Evolutionary conservation across 2,888 invertebrate species (phyloP).

Genomic region (Candidula unifasciata): DNA sequence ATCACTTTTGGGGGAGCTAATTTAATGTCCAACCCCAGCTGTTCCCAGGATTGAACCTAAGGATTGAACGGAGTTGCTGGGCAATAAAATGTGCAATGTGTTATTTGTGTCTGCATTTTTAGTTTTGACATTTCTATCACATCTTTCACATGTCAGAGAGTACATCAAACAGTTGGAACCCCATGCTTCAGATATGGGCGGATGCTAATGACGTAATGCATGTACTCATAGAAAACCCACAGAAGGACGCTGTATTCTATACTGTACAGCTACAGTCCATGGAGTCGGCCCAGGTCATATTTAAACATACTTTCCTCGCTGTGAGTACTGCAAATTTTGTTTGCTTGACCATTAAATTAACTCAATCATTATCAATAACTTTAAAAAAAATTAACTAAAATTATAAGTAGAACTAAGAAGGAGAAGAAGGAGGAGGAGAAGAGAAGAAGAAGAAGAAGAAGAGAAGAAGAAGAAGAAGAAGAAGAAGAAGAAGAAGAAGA

Average conservation of each 20-base stretch:
- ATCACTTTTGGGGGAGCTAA: no score
- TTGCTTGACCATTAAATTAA: no score
- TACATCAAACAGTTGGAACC: not conserved
- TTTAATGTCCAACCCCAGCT: no score
- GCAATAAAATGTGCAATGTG: no score
- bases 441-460: no score
- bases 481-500: no score
- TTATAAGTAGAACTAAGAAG: not conserved
- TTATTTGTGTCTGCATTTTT: no score
- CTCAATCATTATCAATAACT: no score
- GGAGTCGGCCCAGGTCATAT: not conserved
- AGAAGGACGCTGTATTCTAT: not conserved
- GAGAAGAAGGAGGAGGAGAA: not conserved
- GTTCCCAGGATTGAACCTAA: no score
- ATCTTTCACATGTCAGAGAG: not conserved
- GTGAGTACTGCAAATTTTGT: not conserved
- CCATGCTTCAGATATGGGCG: not conserved
- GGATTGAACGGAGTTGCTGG: no score
- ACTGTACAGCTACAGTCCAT: not conserved
- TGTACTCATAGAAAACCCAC: not conserved
- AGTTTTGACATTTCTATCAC: not conserved
- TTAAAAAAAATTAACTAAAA: no score
- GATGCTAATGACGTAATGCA: conserved; percentile 6
- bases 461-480: no score
- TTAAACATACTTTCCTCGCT: not conserved